Conservation (phyloP, 2,113 vertebrate genomes). For the Benitochromis conjunctus region DNA sequence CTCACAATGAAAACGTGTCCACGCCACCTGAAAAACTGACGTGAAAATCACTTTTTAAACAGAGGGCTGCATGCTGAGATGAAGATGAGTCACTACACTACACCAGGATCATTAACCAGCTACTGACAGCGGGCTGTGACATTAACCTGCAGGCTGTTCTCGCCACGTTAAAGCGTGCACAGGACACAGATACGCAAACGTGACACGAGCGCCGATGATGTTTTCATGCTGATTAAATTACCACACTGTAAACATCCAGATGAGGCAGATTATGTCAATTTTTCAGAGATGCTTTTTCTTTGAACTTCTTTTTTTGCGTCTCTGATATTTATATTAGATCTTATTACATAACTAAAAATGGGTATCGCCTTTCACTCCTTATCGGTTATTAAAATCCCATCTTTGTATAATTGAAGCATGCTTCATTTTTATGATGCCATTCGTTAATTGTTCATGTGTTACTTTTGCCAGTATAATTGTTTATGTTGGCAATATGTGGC, state of each 20-base stretch:
- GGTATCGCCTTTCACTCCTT: background rate
- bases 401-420: background rate
- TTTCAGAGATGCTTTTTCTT: background rate
- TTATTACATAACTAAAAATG: background rate
- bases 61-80: background rate
- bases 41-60: accelerated
- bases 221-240: background rate
- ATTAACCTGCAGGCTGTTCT: background rate
- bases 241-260: background rate
- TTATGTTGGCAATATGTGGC: background rate
- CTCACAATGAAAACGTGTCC: accelerated
- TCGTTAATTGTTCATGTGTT: background rate
- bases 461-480: background rate
- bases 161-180: background rate
- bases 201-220: background rate
- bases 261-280: background rate
- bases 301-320: accelerated
- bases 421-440: background rate
- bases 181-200: background rate
- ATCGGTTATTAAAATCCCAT: background rate
- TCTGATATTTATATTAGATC: background rate
- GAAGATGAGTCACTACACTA: background rate
- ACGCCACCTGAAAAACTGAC: accelerated
- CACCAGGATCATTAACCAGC: background rate
- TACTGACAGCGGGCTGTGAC: background rate